Evolutionary conservation across 2,888 invertebrate genomes (phyloP), one percentile per base, ranked within the genome.

Genomic region (Gonocerus acuteangulatus): DNA sequence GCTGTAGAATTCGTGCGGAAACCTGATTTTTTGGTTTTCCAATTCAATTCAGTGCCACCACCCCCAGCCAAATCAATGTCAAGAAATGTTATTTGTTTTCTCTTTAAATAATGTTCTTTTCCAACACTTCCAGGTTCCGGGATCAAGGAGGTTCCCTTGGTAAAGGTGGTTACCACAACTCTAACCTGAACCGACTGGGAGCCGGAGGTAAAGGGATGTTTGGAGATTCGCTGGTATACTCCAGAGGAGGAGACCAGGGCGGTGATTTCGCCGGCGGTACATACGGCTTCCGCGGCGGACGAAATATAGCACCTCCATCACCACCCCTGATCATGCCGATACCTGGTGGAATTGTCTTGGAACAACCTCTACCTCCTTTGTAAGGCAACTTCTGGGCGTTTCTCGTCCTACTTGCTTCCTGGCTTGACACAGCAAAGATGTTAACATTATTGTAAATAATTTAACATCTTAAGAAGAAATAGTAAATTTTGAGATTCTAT

Each of bases 91-190:
- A 11, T 34, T 7, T 34, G 36, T 34, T 7, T 34, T 11, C 9
- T 11, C 9, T 34, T 34, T 7, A 11, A 11, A 11, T 34, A 11
- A 11, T 34, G 9, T 54, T 13, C 34, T 60, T 54, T 6, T n/a
- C n/a, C n/a, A n/a, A n/a, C 32, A 32, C 11, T 11, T 15, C 3
- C n/a, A 68, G 69, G 39, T 67, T 62, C 18, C 57, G 67, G 32
- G 67, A 69, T 44, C 67, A 66, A 2, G 68, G 66, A 13, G 69
- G 70, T 18, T 66, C 69, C 19, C 69, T 67, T 1, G 66, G 65
- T 51, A 67, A 69, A 44, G 69, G 69, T 13, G 68, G 69, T 1
- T 67, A 62, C 48, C 68, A 69, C 61, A 68, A 69, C 44, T 65
- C 69, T 19, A 65, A 68, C 32, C 59, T 68, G 21, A 67, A 68